Evolutionary conservation across 2,113 vertebrate genomes (phyloP), one percentile per base, ranked within the genome.

Genomic region (Xenus cinereus): DNA sequence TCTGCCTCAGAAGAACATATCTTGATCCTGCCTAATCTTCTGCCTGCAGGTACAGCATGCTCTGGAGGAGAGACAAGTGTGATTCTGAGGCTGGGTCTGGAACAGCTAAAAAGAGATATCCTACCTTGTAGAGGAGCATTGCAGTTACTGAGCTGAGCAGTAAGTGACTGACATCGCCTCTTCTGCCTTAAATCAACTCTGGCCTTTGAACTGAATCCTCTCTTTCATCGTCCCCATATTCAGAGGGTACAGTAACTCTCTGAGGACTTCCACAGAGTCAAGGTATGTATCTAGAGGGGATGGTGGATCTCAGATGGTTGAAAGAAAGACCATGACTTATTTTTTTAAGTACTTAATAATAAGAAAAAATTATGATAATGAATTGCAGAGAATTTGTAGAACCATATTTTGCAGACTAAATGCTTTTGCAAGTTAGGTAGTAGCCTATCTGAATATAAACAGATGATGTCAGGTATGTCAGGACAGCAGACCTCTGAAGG

Each of bases 131-230:
- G 8, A 23, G 50, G 9, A 67, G 12, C 59, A 54, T 1, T 66
- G 63, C 3, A 59, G 23, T 37, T 69, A 60, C 50, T 45, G 41
- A 90, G 23, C 24, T 64, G 67, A 81, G 28, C 9, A 79, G 17
- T 51, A 86, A 74, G 28, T 39, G 12, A 24, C 6, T 73, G 26
- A 10, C 32, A 37, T 57, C 3, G 1, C 37, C 41, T 89, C 12
- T 67, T 81, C 84, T 75, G 37, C n/a, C 15, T 95, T 77, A 83
- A 89, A 41, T 86, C 13, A 86, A 2, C 66, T 20, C 45, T 77
- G 35, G 30, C 8, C 43, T 76, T 97, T 87, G 62, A 87, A 62
- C 32, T 46, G 56, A 81, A 94, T 75, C 13, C 28, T 84, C 33
- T 82, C 21, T 60, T 20, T 89, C 43, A 59, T 64, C 18, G 9